Conservation (phyloP, 2,113 vertebrate species). For the Leucoraja erinaceus region DNA sequence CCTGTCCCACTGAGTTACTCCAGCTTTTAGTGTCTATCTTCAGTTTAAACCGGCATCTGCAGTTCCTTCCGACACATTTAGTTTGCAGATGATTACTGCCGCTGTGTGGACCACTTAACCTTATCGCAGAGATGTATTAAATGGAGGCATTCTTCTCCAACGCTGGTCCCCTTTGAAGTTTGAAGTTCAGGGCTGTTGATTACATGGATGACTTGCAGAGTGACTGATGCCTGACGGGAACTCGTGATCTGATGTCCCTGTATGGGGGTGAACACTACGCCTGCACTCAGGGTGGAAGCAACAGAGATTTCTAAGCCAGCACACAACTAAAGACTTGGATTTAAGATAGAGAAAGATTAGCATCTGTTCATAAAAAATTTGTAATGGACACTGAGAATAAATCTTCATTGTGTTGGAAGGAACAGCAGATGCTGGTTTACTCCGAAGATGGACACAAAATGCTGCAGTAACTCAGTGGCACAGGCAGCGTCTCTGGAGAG, state of each 20-base stretch:
- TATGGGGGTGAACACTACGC: not conserved
- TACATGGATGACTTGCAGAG: not conserved
- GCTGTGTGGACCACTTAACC: not conserved
- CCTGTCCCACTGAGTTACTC: too few species aligned
- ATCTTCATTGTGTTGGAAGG: too few species aligned
- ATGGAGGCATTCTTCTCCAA: not conserved
- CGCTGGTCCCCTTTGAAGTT: not conserved
- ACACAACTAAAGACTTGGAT: not conserved
- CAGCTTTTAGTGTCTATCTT: too few species aligned
- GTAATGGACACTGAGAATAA: too few species aligned
- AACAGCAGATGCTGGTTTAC: too few species aligned
- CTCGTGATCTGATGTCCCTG: not conserved
- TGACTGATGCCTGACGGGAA: not conserved
- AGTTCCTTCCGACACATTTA: too few species aligned
- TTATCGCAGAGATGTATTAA: not conserved
- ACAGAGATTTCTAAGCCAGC: not conserved
- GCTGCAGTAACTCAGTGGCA: too few species aligned
- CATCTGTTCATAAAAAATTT: not conserved
- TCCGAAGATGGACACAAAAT: too few species aligned
- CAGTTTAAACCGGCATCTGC: too few species aligned
- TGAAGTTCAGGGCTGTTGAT: not conserved
- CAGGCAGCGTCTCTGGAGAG: too few species aligned
- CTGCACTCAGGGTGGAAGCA: not conserved
- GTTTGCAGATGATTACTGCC: not conserved
- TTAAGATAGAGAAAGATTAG: not conserved